Evolutionary conservation across 2,797 vertebrate species (phyloP), one percentile per base, ranked within the genome.

Genomic region (Arrhamphus sclerolepis): DNA sequence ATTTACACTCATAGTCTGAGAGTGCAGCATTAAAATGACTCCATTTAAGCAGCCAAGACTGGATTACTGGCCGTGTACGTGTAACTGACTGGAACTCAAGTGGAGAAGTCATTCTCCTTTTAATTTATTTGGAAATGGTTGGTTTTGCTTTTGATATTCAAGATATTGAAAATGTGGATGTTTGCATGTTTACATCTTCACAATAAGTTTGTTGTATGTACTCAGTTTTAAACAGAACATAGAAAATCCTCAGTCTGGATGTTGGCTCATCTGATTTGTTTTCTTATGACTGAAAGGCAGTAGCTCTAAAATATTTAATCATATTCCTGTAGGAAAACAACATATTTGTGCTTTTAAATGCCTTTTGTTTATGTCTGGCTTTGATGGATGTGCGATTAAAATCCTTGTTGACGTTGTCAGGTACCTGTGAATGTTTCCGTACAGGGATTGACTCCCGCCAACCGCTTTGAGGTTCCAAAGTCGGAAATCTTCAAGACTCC

Each of bases 391-490:
- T 31, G 28, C 7, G 29, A 6, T 31, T 6, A 9, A 31, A 7
- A 10, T 11, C 2, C 13, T 11, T 34, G 31, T 34, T 3, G 31
- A 29, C 14, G 8, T 5, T 1, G 58, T 10, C 2, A 6, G 29
- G 76, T 95, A 98, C 97, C 97, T 56, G 97, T 98, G 84, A 99
- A 99, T 3, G 98, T 99, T 87, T 99, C 98, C 5, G 98, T 98
- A 66, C 95, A 98, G 14, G 98, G 97, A 82, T 98, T 98, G 81
- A 99, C 97, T 82, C 98, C 97, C 29, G 97, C 97, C 70, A 99
- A 87, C 9, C 97, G 94, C 85, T 99, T 99, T 0, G 97, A 98
- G 24, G 98, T 99, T 13, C 98, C 98, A 55, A 99, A 99, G 86
- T 99, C 98, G 0, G 98, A 99, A 88, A 99, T 99, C 92, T 99